Evolutionary conservation across 2,888 invertebrate genomes (phyloP).

Genomic region (Acrobeloides nanus): DNA sequence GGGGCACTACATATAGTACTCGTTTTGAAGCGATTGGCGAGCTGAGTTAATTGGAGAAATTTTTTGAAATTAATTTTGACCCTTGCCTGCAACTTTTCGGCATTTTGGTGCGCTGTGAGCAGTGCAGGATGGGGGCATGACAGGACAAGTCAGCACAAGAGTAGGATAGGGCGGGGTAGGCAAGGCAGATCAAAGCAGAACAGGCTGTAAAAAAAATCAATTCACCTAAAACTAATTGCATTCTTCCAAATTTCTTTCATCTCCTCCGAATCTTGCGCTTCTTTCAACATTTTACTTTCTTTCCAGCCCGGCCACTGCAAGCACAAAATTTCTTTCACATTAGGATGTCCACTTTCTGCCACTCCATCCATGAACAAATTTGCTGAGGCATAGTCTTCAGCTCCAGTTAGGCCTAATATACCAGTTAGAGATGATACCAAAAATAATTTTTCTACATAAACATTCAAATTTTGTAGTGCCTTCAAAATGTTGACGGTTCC

Average conservation of each 20-base stretch:
- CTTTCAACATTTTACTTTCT: conserved; percentile 9
- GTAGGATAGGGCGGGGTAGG: too few species aligned
- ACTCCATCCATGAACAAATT: conserved; percentile 34
- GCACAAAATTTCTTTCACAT: conserved; percentile 6
- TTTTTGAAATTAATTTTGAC: too few species aligned
- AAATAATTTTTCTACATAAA: conserved; percentile 23
- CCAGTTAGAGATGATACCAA: conserved; percentile 35
- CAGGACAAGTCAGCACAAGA: too few species aligned
- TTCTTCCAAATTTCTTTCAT: conserved; percentile 8
- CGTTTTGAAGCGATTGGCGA: too few species aligned
- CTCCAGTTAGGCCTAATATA: conserved; percentile 31
- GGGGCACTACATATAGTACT: too few species aligned
- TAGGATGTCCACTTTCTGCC: neutral
- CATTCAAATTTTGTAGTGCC: conserved; percentile 11
- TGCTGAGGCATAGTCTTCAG: conserved; percentile 35
- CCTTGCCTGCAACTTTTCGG: too few species aligned
- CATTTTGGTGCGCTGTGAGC: too few species aligned
- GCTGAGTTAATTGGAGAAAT: too few species aligned
- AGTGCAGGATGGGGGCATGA: too few species aligned
- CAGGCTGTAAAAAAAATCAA: too few species aligned
- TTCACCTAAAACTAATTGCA: neutral
- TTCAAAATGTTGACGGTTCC: conserved; percentile 20
- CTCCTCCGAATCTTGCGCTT: neutral
- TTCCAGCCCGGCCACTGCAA: conserved; percentile 11
- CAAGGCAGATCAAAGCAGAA: too few species aligned